Evolutionary conservation across 2,113 vertebrate genomes (phyloP).

Genomic region (Carettochelys insculpta): DNA sequence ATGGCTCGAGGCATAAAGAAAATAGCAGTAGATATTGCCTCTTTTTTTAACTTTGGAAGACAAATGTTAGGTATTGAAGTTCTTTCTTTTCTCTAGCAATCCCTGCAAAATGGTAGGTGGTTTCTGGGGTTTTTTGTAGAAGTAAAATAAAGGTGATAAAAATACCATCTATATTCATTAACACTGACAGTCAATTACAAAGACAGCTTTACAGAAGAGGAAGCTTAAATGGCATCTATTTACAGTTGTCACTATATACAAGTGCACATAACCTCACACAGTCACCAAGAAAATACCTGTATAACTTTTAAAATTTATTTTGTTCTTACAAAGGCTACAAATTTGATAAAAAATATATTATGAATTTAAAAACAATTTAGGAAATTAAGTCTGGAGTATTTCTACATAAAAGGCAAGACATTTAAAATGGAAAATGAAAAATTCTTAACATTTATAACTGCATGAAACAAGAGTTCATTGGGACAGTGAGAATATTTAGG

Average conservation of each 20-base stretch:
- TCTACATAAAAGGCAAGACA: not conserved
- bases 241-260: not conserved
- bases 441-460: not conserved
- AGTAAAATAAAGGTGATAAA: not conserved
- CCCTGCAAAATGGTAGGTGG: not conserved
- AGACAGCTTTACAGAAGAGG: constrained; percentile 2
- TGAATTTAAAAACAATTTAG: not conserved
- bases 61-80: not conserved
- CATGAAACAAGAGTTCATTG: not conserved
- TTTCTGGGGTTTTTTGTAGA: not conserved
- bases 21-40: not conserved
- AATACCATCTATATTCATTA: not conserved
- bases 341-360: not conserved
- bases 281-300: not conserved
- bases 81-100: not conserved
- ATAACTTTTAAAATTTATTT: not conserved
- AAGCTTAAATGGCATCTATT: not conserved
- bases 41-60: not conserved
- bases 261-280: not conserved
- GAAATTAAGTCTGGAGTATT: not conserved
- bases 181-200: constrained; percentile 12
- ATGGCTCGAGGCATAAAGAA: not conserved
- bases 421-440: constrained; percentile 1
- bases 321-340: not conserved
- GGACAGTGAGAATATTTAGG: not conserved